Conservation (phyloP, 2,113 vertebrate species). For the Mesocricetus auratus region DNA sequence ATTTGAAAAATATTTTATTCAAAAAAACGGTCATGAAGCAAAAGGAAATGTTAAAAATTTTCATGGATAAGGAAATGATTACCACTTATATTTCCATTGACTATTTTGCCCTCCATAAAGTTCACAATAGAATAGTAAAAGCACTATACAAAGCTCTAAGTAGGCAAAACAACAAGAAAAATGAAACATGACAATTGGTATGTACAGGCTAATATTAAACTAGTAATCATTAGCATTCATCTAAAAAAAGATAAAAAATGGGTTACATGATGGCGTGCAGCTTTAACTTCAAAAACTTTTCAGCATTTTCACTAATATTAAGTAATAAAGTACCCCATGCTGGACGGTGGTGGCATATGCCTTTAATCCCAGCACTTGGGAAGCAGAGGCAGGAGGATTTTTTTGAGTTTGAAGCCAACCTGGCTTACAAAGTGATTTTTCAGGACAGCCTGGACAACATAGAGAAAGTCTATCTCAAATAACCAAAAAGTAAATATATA, state of each 20-base stretch:
- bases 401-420: no score
- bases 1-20: slow-evolving; percentile 48
- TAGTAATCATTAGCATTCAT: slow-evolving; percentile 12
- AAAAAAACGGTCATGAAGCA: slow-evolving; percentile 35
- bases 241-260: slow-evolving; percentile 1
- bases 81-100: neutral
- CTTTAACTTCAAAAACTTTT: slow-evolving; percentile 38
- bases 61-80: neutral
- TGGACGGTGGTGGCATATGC: no score
- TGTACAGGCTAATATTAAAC: neutral
- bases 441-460: no score
- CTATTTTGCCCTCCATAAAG: neutral
- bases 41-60: slow-evolving; percentile 30
- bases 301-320: slow-evolving; percentile 47
- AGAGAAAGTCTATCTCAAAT: no score
- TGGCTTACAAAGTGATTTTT: no score
- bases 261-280: neutral
- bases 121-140: slow-evolving; percentile 40
- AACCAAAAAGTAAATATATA: neutral
- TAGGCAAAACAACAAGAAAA: neutral
- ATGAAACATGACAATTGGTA: neutral
- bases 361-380: no score
- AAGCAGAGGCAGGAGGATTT: no score
- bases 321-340: neutral
- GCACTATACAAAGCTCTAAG: neutral